A percentile compares a stretch with the other conserved stretches of the same genome.
These are phyloP conservation scores for Fissipunctia ypsillon DNA, from an alignment of 2,888 invertebrate species.

Conservation along the genomic window DNA sequence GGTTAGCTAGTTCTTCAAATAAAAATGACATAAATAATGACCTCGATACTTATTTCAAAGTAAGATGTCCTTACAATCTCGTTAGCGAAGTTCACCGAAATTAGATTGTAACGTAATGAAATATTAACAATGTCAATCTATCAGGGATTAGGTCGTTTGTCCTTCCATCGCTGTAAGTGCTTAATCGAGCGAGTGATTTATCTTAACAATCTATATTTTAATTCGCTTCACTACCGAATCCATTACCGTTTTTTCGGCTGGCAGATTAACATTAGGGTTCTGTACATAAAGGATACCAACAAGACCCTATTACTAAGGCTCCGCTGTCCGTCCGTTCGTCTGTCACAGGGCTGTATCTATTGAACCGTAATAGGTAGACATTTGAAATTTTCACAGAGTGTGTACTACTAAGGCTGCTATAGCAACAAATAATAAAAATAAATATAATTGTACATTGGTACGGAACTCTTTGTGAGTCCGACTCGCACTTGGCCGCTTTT, in stretches of 20 bases:
- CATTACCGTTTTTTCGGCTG: background rate
- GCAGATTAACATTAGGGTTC: background rate
- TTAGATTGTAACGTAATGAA: constrained; percentile 54
- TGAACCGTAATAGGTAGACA: background rate
- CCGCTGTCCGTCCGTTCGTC: background rate
- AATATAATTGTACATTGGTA: too few species aligned
- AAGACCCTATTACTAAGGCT: background rate
- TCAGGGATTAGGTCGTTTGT: constrained; percentile 56
- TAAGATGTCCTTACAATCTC: constrained; percentile 6
- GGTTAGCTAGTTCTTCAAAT: background rate
- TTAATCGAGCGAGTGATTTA: constrained; percentile 54
- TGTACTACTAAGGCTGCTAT: background rate
- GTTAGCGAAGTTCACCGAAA: constrained; percentile 24
- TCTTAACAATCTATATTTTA: constrained; percentile 26
- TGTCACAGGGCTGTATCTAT: background rate
- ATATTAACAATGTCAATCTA: constrained; percentile 52
- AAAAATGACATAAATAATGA: background rate
- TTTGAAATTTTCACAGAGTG: background rate
- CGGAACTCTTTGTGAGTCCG: too few species aligned
- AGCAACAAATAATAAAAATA: too few species aligned
- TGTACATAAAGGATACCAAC: background rate
- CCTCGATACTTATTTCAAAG: constrained; percentile 23
- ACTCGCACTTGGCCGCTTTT: too few species aligned
- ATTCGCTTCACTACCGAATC: constrained; percentile 4
- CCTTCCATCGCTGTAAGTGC: constrained; percentile 60